Base-by-base conservation (phyloP, 2,797 vertebrate genomes). In the Pygocentrus nattereri region DNA sequence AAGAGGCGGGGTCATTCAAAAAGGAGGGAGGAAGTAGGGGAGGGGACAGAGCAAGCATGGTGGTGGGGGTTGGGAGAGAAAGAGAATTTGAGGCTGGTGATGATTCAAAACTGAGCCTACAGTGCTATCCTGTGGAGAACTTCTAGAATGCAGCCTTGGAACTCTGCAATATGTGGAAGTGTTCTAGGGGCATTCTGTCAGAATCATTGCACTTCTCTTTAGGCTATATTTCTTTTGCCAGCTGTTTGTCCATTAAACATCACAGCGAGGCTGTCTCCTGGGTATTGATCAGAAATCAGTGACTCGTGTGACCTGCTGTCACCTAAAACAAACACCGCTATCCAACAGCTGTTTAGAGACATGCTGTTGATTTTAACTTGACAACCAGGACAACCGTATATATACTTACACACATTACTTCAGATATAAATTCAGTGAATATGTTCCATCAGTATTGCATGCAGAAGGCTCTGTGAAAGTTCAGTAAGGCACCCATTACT, bases 81-180 rank as follows among this genome's bases (percentile, higher is more conserved):
- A 11, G 44, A 67, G n/a, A 11, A 34, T 44, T 61, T 47, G 23
- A 38, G 23, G 67, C 49, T 27, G 25, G 15, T 30, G 27, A 16
- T 30, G 61, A 67, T 41, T 67, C 72, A 89, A 88, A 87, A 84
- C 27, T 88, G 86, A 86, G 85, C 83, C 73, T 86, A 80, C 76
- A 86, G 85, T 87, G 88, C 87, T 71, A 67, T 87, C 88, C 82
- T 84, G 88, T 89, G 88, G 88, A 76, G 31, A 56, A 69, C 27
- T 23, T 64, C 19, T 7, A 86, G 84, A 88, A 81, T 80, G 72
- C 85, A 87, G 54, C 34, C 21, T 21, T 21, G 19, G 41, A 70
- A 44, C 16, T 27, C 3, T 18, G 2, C 19, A 30, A 0, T 25
- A 58, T 38, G 31, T 50, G 34, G 8, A 7, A 3, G 4, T 12